A percentile compares a stretch with the other conserved stretches of the same genome.
Conservation (phyloP, 2,888 invertebrate species). For the Stramonita haemastoma region DNA sequence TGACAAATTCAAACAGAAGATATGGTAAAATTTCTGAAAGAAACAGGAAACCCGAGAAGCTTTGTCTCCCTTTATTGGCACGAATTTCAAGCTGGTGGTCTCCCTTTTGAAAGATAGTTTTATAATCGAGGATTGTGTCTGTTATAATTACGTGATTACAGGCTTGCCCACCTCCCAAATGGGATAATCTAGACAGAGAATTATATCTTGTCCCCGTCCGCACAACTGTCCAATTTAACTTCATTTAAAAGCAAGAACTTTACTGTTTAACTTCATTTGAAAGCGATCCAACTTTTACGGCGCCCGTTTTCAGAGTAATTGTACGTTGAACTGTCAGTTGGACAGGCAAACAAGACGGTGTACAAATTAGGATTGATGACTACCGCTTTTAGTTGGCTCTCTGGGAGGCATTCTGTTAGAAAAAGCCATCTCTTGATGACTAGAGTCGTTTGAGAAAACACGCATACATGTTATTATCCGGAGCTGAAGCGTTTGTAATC, state of each 20-base stretch:
- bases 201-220: slow-evolving; percentile 27
- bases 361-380: slow-evolving; percentile 29
- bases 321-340: slow-evolving; percentile 19
- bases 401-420: background rate
- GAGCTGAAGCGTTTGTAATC: background rate
- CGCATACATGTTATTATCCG: slow-evolving; percentile 4
- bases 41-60: slow-evolving; percentile 8
- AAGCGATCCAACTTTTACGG: slow-evolving; percentile 32
- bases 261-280: slow-evolving; percentile 31
- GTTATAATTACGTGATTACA: slow-evolving; percentile 32
- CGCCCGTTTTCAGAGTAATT: background rate
- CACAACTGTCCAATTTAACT: slow-evolving; percentile 15
- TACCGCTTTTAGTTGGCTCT: background rate
- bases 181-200: slow-evolving; percentile 35
- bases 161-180: background rate
- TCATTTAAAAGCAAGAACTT: slow-evolving; percentile 26
- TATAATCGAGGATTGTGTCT: slow-evolving; percentile 24
- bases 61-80: slow-evolving; percentile 37
- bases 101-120: slow-evolving; percentile 31
- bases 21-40: background rate
- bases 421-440: background rate
- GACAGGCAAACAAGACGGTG: slow-evolving; percentile 30
- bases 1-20: slow-evolving; percentile 24
- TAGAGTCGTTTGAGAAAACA: slow-evolving; percentile 3
- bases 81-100: background rate